Evolutionary conservation across 2,888 invertebrate species (phyloP).

Genomic region (Xestia rhomboidea): DNA sequence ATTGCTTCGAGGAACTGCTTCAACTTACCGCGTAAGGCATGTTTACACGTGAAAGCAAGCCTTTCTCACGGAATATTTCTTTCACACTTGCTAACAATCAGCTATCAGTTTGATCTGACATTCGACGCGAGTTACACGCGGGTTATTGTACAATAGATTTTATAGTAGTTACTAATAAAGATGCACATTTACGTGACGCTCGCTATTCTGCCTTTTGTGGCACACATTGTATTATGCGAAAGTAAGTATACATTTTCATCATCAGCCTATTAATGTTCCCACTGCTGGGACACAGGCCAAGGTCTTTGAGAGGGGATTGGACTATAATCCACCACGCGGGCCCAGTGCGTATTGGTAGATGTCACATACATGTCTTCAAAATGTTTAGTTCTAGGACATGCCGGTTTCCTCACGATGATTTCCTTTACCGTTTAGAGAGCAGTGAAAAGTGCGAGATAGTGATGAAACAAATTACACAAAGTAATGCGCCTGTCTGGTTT

Average conservation of each 20-base stretch:
- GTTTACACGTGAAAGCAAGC: conserved; percentile 48
- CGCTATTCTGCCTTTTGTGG: conserved; percentile 52
- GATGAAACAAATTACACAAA: too few species aligned
- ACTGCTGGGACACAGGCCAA: too few species aligned
- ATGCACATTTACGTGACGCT: conserved; percentile 60
- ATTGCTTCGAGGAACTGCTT: conserved; percentile 44
- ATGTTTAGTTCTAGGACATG: too few species aligned
- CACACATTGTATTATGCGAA: conserved; percentile 50
- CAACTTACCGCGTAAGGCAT: conserved; percentile 42
- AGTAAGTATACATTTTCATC: conserved; percentile 60
- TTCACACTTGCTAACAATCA: conserved; percentile 10
- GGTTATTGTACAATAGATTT: conserved; percentile 22
- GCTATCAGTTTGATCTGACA: conserved; percentile 38
- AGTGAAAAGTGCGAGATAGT: too few species aligned
- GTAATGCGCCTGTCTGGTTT: too few species aligned
- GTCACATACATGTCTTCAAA: too few species aligned
- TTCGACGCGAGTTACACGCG: conserved; percentile 21
- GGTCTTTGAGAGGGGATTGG: too few species aligned
- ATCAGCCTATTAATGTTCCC: too few species aligned
- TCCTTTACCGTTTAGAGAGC: too few species aligned
- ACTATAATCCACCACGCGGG: too few species aligned
- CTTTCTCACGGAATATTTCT: conserved; percentile 30
- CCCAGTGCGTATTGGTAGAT: too few species aligned
- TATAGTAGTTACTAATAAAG: conserved; percentile 18
- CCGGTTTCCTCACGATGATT: too few species aligned